Evolutionary conservation across 2,888 invertebrate genomes (phyloP), one percentile per base, ranked within the genome.

Genomic region (Keiferia lycopersicella): DNA sequence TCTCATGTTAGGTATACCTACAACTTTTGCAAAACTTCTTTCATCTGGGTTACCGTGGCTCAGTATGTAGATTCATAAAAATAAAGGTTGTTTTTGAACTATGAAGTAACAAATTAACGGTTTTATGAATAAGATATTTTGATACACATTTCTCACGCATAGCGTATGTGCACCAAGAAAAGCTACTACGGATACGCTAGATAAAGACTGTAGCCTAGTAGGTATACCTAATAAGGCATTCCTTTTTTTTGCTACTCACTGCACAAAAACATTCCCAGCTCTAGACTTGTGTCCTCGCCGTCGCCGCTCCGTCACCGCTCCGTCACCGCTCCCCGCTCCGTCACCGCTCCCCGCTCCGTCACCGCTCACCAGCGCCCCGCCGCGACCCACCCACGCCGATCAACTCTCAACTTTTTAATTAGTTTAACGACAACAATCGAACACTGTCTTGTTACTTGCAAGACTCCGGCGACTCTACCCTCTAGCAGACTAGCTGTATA

Each of bases 401-500:
- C 78, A 77, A 78, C 79, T 76, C 75, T 69, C 64, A 87, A 88
- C 83, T 87, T 88, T 88, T 86, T 87, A 89, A 88, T 88, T 86
- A 87, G 85, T 88, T 88, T 78, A 81, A 80, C 79, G 82, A 82
- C 83, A 84, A 84, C 80, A 84, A 84, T 84, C 80, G 82, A 81
- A 78, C 73, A 79, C 77, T 77, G 79, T 75, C 80, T 81, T 78
- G 82, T 85, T 84, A 79, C 77, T 79, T 16, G 56, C n/a, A 56
- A 56, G 51, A 22, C 22, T 75, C 71, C 78, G 75, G 75, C 70
- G 75, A 68, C 66, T 67, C 69, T 71, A 70, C 65, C 67, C 68
- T 68, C 12, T 18, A 53, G 69, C 65, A 26, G 26, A 4, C 26
- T 26, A n/a, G n/a, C n/a, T 65, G 66, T 72, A 65, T 63, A 66